Conservation (phyloP, 2,797 vertebrate genomes). For the Chelonia mydas region DNA sequence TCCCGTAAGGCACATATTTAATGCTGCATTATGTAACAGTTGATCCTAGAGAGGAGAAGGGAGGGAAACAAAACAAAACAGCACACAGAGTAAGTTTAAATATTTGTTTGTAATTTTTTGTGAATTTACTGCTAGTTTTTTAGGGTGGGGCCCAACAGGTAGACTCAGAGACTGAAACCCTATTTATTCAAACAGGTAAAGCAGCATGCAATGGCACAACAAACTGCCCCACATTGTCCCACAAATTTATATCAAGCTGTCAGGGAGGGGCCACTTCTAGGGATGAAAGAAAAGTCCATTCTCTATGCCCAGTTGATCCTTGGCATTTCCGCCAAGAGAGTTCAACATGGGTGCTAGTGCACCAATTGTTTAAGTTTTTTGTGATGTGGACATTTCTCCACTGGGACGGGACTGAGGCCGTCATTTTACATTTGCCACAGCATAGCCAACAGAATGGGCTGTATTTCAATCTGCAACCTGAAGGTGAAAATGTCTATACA, state of each 20-base stretch:
- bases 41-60: conserved; percentile 85
- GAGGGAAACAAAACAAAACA: neutral
- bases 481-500: neutral
- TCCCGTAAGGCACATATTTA: conserved; percentile 91
- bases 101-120: neutral
- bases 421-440: neutral
- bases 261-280: neutral
- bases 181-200: neutral
- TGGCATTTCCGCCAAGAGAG: neutral
- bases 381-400: neutral
- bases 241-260: neutral
- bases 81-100: conserved; percentile 28
- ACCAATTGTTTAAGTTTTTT: neutral
- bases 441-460: neutral
- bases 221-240: neutral
- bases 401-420: neutral
- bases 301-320: neutral
- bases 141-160: neutral
- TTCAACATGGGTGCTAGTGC: neutral
- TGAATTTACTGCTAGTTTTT: neutral
- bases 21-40: conserved; percentile 86
- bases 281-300: neutral
- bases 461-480: neutral
- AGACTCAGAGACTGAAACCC: neutral
- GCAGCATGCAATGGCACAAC: neutral